Percentiles rank a stretch among this genome's conserved stretches.
Conservation (phyloP, 2,888 invertebrate species). For the Cephus sareptanus region DNA sequence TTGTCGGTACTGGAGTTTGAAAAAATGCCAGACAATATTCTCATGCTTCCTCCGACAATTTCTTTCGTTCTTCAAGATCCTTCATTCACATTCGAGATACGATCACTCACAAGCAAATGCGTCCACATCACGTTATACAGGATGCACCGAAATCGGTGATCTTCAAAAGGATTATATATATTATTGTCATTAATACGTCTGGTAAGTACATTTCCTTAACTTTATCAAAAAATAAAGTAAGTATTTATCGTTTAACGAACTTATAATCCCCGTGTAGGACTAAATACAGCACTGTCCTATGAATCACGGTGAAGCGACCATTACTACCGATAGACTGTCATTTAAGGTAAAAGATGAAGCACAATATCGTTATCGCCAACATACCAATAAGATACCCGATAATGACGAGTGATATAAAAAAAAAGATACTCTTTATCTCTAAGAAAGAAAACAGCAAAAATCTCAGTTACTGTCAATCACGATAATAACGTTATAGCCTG, state of each 20-base stretch:
- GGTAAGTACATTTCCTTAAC: background rate
- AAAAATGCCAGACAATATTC: background rate
- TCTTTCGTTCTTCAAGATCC: background rate
- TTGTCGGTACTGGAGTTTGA: background rate
- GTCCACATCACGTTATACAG: background rate
- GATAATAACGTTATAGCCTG: background rate
- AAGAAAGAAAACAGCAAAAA: background rate
- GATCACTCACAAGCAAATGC: background rate
- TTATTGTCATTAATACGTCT: background rate
- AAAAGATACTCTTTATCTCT: background rate
- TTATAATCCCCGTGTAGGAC: background rate
- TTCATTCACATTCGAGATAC: background rate
- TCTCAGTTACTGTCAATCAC: background rate
- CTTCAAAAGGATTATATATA: background rate
- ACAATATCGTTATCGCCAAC: background rate
- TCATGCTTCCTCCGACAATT: background rate
- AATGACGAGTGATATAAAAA: background rate
- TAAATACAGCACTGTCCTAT: background rate
- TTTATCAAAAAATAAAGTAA: background rate
- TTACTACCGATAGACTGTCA: background rate
- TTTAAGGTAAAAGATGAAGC: background rate
- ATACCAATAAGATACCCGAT: background rate
- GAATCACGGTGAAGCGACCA: background rate
- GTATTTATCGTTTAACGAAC: background rate
- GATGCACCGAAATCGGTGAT: background rate